Conservation (phyloP, 2,797 vertebrate species). For the Atherinosoma microstoma region DNA sequence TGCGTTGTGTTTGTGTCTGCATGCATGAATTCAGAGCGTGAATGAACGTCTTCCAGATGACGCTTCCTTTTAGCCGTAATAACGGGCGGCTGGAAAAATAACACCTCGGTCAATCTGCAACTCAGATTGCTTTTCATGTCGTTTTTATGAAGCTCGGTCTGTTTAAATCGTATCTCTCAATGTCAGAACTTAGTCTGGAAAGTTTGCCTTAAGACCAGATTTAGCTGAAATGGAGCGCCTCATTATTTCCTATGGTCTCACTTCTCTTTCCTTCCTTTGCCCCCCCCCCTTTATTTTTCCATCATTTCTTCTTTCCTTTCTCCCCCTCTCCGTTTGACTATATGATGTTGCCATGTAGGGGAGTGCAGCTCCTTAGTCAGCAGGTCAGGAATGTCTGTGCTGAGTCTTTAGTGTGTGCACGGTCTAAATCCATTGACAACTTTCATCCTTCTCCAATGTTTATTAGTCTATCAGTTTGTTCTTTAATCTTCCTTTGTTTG, state of each 20-base stretch:
- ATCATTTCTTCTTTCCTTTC: slow-evolving; percentile 43
- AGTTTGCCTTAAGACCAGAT: slow-evolving; percentile 44
- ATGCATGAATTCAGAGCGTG: slow-evolving; percentile 8
- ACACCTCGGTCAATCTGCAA: slow-evolving; percentile 1
- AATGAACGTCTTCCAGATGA: not conserved
- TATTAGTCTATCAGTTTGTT: slow-evolving; percentile 6
- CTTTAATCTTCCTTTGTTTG: not conserved
- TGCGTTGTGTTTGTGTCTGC: slow-evolving; percentile 14
- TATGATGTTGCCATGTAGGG: slow-evolving; percentile 74
- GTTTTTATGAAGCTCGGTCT: not conserved
- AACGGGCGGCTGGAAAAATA: slow-evolving; percentile 12
- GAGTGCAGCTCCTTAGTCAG: slow-evolving; percentile 55
- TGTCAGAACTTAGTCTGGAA: slow-evolving; percentile 44
- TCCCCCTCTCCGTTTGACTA: slow-evolving; percentile 29
- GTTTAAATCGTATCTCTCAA: slow-evolving; percentile 33
- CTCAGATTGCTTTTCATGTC: slow-evolving; percentile 8
- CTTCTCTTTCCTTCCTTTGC: not conserved
- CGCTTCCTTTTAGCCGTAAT: not conserved
- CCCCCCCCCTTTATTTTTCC: slow-evolving; percentile 50
- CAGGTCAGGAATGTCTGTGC: slow-evolving; percentile 65
- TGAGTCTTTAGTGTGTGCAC: slow-evolving; percentile 28
- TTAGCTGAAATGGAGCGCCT: slow-evolving; percentile 32
- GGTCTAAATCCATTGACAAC: slow-evolving; percentile 27
- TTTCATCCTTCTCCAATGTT: slow-evolving; percentile 4
- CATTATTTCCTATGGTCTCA: slow-evolving; percentile 61